Evolutionary conservation across 2,113 vertebrate genomes (phyloP), one percentile per base, ranked within the genome.

Genomic region (Ploceus nigricollis): DNA sequence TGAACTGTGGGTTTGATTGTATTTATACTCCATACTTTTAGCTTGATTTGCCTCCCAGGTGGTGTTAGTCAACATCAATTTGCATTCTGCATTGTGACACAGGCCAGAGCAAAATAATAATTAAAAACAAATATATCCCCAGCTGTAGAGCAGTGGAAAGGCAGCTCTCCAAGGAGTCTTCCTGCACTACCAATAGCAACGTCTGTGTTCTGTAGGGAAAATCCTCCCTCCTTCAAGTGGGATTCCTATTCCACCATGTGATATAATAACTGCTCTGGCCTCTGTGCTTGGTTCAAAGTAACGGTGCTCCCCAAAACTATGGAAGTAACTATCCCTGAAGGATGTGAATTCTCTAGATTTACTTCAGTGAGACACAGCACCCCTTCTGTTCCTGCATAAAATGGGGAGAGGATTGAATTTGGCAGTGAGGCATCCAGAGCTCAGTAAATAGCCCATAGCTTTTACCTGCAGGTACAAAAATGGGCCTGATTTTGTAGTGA

Each of bases 331-430:
- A 1, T 27, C 10, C 31, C 47, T 60, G 27, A 83, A 70, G 13
- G 15, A 3, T 13, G 21, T 24, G 9, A 37, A 14, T 35, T 63
- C 21, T 28, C 27, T 45, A 37, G 44, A 35, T 66, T 70, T 78
- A 44, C 2, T 51, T 78, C 45, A 80, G 6, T 51, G 42, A 70
- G 33, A 42, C 24, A 47, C 10, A 80, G 8, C 0, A 3, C 8
- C 42, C 8, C 4, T 40, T 54, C 33, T 63, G 0, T 44, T 73
- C 14, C 17, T 71, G 14, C 48, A 65, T 48, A 66, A 85, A 85
- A 65, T 8, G 3, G 6, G 15, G 40, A n/a, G 1, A 3, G 2
- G 18, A 6, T 10, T 2, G 13, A 81, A 73, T 7, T 56, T 54
- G 53, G 6, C 27, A 76, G 33, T 1, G 2, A 86, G 19, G 6